Evolutionary conservation across 2,888 invertebrate genomes (phyloP), one percentile per base, ranked within the genome.

Genomic region (Conomelus anceps): DNA sequence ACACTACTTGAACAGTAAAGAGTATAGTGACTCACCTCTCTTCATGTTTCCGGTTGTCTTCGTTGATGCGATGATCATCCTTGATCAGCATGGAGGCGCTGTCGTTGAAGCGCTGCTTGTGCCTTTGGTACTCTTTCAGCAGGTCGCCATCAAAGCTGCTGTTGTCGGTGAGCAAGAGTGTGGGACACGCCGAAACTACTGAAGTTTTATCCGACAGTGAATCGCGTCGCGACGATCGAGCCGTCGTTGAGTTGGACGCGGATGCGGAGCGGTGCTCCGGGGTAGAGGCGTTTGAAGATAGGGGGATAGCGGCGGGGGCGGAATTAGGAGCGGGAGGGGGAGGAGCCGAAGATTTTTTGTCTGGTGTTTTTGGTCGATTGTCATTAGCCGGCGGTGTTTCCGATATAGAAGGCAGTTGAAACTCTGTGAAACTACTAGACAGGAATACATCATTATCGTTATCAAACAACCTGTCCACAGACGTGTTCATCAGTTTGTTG

Each of bases 401-500:
- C 93, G 93, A 91, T 23, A 92, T 92, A 26, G 92, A 91, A 3
- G 92, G 92, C 91, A 92, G 90, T 84, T 91, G 91, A 22, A 92
- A 91, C 93, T 90, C 96, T 96, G 84, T 90, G 91, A 96, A 95
- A 91, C 95, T 96, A 91, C 96, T 96, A 92, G 96, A 96, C 90
- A 96, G 94, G 92, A 96, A 96, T 23, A 96, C 96, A 88, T 95
- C 96, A 24, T 92, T 92, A 92, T 96, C 96, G 92, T 96, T 96
- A 92, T 97, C 97, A 93, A 98, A 98, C 84, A 98, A 94, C 91
- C 97, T 94, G 93, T 98, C 98, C 20, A 98, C 98, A 0, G 98
- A 98, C 3, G 97, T 96, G 92, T 97, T 97, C 98, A 98, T 98
- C 86, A 96, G 93, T 93, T 96, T 96, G 93, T 95, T 96, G 90